Evolutionary conservation across 1,140 invertebrate genomes (phyloP).

Genomic region (Drosophila repleta): DNA sequence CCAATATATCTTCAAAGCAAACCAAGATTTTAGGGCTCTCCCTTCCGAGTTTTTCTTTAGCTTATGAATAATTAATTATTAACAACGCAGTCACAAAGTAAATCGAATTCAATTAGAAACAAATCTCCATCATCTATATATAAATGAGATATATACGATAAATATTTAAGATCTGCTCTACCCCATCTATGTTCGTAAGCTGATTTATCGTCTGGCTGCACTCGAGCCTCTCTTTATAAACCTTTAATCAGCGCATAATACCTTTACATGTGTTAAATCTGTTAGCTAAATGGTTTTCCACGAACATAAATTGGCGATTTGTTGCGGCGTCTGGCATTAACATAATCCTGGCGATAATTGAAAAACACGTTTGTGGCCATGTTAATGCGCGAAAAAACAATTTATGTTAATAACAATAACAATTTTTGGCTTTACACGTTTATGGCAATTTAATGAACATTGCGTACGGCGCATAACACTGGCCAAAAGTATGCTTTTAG

Average conservation of each 20-base stretch:
- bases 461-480: neutral
- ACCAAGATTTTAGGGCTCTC: no score
- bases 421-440: conserved; percentile 52
- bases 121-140: neutral
- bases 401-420: conserved; percentile 66
- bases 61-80: no score
- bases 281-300: conserved; percentile 67
- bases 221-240: neutral
- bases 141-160: neutral
- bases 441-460: conserved; percentile 72
- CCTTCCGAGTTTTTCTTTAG: no score
- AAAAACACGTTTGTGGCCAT: conserved; percentile 78
- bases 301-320: conserved; percentile 77
- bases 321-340: conserved; percentile 67
- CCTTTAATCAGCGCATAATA: conserved; percentile 44
- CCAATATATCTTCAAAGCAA: no score
- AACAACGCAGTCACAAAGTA: no score
- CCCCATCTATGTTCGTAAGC: neutral
- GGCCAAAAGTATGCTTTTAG: conserved; percentile 34
- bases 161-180: neutral
- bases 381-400: conserved; percentile 62
- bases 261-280: conserved; percentile 75
- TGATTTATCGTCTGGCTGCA: conserved; percentile 15
- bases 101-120: no score
- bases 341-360: conserved; percentile 80